These are phyloP conservation scores for Schmidtea mediterranea DNA, from an alignment of 1,140 invertebrate genomes.

Conservation along the genomic window DNA sequence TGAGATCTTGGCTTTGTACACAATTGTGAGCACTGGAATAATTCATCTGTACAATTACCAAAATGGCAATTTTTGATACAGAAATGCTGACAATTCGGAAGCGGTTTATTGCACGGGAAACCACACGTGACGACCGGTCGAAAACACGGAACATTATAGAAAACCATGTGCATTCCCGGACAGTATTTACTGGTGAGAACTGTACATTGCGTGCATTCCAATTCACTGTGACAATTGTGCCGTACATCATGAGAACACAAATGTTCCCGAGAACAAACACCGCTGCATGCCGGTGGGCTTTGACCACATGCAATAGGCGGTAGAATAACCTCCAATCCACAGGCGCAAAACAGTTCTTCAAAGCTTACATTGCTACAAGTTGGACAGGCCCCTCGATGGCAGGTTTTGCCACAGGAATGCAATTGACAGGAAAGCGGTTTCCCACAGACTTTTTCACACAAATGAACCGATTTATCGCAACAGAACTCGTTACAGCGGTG, in stretches of 20 bases:
- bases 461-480: not conserved
- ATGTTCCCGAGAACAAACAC: not conserved
- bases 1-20: not conserved
- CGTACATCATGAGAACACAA: not conserved
- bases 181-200: not conserved
- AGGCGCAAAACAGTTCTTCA: not conserved
- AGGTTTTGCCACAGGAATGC: not conserved
- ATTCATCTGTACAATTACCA: not conserved
- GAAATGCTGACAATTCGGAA: not conserved
- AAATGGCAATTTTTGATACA: not conserved
- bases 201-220: not conserved
- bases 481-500: not conserved
- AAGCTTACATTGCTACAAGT: not conserved
- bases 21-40: not conserved
- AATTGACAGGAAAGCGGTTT: not conserved
- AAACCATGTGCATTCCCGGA: not conserved
- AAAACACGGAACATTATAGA: constrained; percentile 2
- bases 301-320: not conserved
- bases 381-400: constrained; percentile 2
- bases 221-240: constrained; percentile 2
- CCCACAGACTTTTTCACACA: not conserved
- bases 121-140: not conserved
- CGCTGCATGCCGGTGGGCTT: not conserved
- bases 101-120: not conserved
- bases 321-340: not conserved